A percentile compares a stretch with the other conserved stretches of the same genome.
These are phyloP conservation scores for Platorchestia sp. DNA, from an alignment of 1,140 invertebrate species.

Conservation along the genomic window DNA sequence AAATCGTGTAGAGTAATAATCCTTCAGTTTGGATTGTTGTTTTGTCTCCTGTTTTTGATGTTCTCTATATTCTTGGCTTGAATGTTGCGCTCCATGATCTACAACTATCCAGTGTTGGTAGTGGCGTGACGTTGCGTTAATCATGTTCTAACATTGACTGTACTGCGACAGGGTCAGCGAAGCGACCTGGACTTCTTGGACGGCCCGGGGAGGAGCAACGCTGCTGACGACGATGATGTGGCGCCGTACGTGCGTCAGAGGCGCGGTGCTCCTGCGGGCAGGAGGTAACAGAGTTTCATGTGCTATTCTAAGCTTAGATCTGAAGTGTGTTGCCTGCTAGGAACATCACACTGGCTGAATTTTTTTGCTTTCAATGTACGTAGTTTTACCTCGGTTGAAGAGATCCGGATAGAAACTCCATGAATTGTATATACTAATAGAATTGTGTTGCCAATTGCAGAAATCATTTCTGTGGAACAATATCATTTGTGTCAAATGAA, in stretches of 20 bases:
- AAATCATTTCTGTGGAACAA: too few species aligned
- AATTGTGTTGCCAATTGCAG: too few species aligned
- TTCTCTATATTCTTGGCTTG: not conserved
- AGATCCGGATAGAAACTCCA: too few species aligned
- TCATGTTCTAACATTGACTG: not conserved
- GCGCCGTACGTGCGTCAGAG: not conserved
- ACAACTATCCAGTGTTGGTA: not conserved
- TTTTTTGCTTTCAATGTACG: too few species aligned
- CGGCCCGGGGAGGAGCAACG: not conserved
- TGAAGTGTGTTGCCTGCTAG: too few species aligned
- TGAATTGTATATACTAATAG: too few species aligned
- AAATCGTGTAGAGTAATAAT: too few species aligned
- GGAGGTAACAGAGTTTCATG: not conserved
- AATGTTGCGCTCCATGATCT: not conserved
- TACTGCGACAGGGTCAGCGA: not conserved
- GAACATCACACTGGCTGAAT: too few species aligned
- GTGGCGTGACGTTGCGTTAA: not conserved
- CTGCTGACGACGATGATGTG: not conserved
- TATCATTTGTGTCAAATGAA: too few species aligned
- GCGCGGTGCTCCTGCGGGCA: not conserved
- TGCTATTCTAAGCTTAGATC: not conserved
- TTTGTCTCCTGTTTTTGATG: too few species aligned
- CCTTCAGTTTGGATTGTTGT: too few species aligned
- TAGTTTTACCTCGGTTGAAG: too few species aligned
- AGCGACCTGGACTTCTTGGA: slow-evolving; percentile 20